These are phyloP conservation scores for Larimichthys crocea DNA, from an alignment of 2,113 vertebrate species.

Conservation along the genomic window DNA sequence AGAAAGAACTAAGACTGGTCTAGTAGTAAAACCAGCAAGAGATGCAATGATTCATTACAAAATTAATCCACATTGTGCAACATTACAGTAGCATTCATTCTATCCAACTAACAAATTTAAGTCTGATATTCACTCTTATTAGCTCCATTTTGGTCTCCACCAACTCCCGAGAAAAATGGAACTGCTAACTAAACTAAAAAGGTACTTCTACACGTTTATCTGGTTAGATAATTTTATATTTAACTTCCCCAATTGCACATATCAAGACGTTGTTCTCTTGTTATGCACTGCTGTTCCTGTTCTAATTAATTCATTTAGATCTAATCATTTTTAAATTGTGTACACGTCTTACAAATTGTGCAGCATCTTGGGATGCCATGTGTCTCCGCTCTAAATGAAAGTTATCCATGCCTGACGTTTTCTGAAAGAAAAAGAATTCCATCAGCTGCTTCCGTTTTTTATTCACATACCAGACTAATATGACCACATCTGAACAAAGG, in stretches of 20 bases:
- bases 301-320: slow-evolving; percentile 11
- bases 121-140: not conserved
- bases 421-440: not conserved
- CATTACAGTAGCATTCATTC: too few relatives aligned
- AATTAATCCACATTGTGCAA: not conserved
- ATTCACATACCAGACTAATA: not conserved
- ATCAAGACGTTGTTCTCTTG: not conserved
- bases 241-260: not conserved
- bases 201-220: not conserved
- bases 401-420: not conserved
- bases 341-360: slow-evolving; percentile 4
- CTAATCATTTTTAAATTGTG: slow-evolving; percentile 18
- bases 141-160: not conserved
- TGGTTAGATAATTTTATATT: not conserved
- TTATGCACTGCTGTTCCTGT: not conserved
- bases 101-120: not conserved
- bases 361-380: not conserved
- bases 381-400: not conserved
- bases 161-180: not conserved
- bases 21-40: too few relatives aligned
- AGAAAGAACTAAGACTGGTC: too few relatives aligned
- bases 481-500: too few relatives aligned
- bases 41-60: too few relatives aligned
- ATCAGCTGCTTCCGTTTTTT: not conserved
- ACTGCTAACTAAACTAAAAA: too few relatives aligned